These are phyloP conservation scores for Anolis apletophallus DNA, from an alignment of 2,797 vertebrate genomes.

Conservation along the genomic window DNA sequence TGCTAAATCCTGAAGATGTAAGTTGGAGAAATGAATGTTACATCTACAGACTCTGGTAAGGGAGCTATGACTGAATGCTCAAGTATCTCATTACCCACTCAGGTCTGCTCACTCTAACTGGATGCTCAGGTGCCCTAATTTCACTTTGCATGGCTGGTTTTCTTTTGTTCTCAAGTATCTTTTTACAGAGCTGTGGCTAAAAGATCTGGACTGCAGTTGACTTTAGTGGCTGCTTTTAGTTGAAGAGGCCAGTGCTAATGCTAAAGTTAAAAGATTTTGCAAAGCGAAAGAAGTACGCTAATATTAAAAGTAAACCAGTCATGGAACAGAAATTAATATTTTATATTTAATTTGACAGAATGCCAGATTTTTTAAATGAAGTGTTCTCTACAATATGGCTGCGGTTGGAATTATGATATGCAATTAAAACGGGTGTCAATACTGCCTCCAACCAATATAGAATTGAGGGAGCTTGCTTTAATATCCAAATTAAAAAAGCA, in stretches of 20 bases:
- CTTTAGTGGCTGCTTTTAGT: conserved; percentile 1
- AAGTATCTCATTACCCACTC: conserved; percentile 36
- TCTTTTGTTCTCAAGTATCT: conserved; percentile 74
- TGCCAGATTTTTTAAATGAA: background rate
- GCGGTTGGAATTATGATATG: background rate
- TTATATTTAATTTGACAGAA: background rate
- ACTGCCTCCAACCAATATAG: background rate
- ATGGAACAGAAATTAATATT: background rate
- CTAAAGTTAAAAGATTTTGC: background rate
- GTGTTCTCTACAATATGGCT: background rate
- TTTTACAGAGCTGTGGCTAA: conserved; percentile 65
- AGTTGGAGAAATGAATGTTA: conserved; percentile 52
- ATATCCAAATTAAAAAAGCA: background rate
- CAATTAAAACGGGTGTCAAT: background rate
- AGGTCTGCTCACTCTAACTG: conserved; percentile 60
- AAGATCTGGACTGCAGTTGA: conserved; percentile 14
- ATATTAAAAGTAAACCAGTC: background rate
- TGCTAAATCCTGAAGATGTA: conserved; percentile 85
- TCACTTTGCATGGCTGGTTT: conserved; percentile 72
- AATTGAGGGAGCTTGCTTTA: background rate
- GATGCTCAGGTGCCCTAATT: conserved; percentile 85
- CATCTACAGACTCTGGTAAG: conserved; percentile 33
- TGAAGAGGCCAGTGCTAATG: background rate
- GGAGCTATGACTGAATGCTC: background rate
- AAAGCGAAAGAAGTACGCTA: background rate